phyloP scores from a whole-genome alignment of 1,140 invertebrate species.

The Ips nitidus region DNA sequence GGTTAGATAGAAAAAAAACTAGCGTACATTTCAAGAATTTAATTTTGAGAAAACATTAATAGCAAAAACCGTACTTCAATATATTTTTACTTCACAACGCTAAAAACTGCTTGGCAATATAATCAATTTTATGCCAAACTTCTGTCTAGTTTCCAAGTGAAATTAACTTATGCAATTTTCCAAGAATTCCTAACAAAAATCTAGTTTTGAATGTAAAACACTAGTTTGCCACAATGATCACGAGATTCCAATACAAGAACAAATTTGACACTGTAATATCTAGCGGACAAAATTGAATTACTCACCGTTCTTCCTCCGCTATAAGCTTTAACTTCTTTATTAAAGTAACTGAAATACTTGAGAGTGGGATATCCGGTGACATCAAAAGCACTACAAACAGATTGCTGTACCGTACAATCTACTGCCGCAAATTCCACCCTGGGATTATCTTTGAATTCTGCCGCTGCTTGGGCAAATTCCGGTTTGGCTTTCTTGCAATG shows the following conservation, averaged over 20 bases:
- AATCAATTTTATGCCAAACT: too few species aligned
- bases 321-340: conserved; percentile 68
- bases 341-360: conserved; percentile 83
- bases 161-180: too few species aligned
- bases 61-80: neutral
- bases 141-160: too few species aligned
- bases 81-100: too few species aligned
- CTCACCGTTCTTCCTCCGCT: conserved; percentile 71
- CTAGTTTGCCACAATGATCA: neutral
- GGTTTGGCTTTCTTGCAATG: conserved; percentile 89
- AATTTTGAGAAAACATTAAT: neutral
- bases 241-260: neutral
- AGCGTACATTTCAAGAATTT: neutral
- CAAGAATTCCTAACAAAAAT: too few species aligned
- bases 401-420: conserved; percentile 73
- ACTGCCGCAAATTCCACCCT: conserved; percentile 79
- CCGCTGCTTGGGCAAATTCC: conserved; percentile 77
- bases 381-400: conserved; percentile 69
- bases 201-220: too few species aligned
- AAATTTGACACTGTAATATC: neutral
- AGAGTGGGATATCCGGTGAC: conserved; percentile 86
- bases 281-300: neutral
- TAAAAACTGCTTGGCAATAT: too few species aligned
- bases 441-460: conserved; percentile 68
- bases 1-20: too few species aligned